These are phyloP conservation scores for Ascidia mentula DNA, from an alignment of 23 tunicate genomes.

Conservation along the genomic window DNA sequence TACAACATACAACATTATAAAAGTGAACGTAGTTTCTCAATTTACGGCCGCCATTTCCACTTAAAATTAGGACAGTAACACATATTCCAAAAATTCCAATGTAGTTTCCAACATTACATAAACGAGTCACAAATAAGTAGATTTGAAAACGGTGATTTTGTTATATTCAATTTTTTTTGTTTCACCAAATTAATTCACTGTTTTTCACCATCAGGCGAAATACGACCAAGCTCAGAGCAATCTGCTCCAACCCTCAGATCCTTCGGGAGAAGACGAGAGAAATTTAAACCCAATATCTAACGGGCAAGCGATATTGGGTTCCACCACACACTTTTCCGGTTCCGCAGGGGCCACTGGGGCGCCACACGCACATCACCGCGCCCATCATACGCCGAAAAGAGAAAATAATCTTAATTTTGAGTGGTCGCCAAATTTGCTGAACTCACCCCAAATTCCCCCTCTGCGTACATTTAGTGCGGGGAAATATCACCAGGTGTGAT, in stretches of 20 bases:
- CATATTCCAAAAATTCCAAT: no score
- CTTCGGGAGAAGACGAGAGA: not conserved
- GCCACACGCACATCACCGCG: constrained; percentile 30
- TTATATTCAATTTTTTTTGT: no score
- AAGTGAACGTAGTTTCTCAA: no score
- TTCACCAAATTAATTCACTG: no score
- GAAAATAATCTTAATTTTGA: not conserved
- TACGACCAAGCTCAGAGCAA: constrained; percentile 38
- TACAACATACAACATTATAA: no score
- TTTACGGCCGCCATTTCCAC: no score
- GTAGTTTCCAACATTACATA: no score
- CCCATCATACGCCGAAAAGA: constrained; percentile 5
- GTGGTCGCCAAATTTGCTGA: not conserved
- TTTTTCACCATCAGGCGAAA: constrained; percentile 23
- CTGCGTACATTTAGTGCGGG: constrained; percentile 15
- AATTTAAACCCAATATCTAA: not conserved
- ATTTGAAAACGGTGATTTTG: no score
- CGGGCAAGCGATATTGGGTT: constrained; percentile 1
- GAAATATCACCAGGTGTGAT: constrained; percentile 31
- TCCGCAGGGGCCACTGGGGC: not conserved
- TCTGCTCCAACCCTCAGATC: not conserved
- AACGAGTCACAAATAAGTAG: no score
- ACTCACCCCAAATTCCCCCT: constrained; percentile 1
- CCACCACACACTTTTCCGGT: not conserved
- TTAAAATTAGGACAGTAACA: no score